Evolutionary conservation across 1,140 invertebrate genomes (phyloP), one percentile per base, ranked within the genome.

Genomic region (Philopotamus ludificatus): DNA sequence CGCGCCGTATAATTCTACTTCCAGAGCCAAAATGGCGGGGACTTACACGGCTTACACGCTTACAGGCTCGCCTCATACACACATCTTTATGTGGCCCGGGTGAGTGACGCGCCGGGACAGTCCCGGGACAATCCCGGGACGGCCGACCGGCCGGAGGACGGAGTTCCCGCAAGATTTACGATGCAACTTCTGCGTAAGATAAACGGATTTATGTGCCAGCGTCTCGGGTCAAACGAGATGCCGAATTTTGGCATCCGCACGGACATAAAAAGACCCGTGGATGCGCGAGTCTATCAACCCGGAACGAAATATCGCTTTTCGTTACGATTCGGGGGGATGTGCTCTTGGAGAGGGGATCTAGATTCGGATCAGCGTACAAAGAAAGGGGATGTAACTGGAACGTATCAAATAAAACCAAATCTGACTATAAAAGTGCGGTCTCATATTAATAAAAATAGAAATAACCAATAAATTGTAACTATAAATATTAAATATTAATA

Each of bases 171-270:
- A 39, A 62, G 59, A 62, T 62, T 62, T 62, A 62, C 59, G 42
- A 50, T 62, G 20, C 59, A 62, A 50, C 59, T 62, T 62, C 47
- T 28, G 15, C 25, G 16, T 23, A 41, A 47, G 59, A 51, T 62
- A 62, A 62, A 62, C 45, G 59, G 28, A 62, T 62, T 62, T 62
- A 62, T 28, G 59, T 62, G 34, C 54, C 18, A 49, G 16, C 44
- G 59, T 51, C 20, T 62, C 15, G 45, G 59, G 59, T 34, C 45
- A 51, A 28, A 22, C 15, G 45, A 60, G 22, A 50, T 50, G 12
- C 47, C 12, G 20, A 50, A 50, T 20, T 50, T 21, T 16, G 47
- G 22, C 10, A 21, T 50, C n/a, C 47, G 47, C n/a, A 10, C 20
- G 20, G 9, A 18, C 18, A 16, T 7, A 45, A 16, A 4, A 45